Evolutionary conservation across 2,113 vertebrate species (phyloP).

Genomic region (Pimephales promelas): DNA sequence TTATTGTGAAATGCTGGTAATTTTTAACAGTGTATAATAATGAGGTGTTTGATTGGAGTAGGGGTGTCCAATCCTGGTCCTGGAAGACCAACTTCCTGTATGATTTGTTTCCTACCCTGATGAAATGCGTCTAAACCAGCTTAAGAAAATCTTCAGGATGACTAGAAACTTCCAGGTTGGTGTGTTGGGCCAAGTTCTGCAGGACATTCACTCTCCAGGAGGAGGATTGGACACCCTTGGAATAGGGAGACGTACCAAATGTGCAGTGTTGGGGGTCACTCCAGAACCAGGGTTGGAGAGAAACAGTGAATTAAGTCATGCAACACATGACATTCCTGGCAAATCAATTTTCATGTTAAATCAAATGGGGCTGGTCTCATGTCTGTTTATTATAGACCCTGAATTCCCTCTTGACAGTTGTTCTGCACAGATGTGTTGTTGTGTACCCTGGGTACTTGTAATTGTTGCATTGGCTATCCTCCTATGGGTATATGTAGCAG

Average conservation of each 20-base stretch:
- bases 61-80: neutral
- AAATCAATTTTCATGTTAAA: neutral
- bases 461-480: conserved; percentile 22
- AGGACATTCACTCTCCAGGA: neutral
- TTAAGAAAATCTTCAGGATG: neutral
- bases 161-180: neutral
- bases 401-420: neutral
- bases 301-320: neutral
- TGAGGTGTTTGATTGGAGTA: neutral
- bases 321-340: neutral
- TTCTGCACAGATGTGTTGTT: conserved; percentile 10
- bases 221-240: neutral
- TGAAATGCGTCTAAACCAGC: neutral
- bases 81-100: neutral
- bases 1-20: too few relatives aligned
- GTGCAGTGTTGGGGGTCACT: neutral
- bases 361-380: neutral
- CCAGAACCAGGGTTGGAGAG: neutral
- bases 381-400: neutral
- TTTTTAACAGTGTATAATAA: too few relatives aligned
- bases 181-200: neutral
- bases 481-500: conserved; percentile 7
- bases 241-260: neutral
- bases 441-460: conserved; percentile 54
- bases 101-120: neutral